A percentile compares a stretch with the other conserved stretches of the same genome.
Conservation (phyloP, 2,888 invertebrate genomes). For the Oscheius myriophilus region DNA sequence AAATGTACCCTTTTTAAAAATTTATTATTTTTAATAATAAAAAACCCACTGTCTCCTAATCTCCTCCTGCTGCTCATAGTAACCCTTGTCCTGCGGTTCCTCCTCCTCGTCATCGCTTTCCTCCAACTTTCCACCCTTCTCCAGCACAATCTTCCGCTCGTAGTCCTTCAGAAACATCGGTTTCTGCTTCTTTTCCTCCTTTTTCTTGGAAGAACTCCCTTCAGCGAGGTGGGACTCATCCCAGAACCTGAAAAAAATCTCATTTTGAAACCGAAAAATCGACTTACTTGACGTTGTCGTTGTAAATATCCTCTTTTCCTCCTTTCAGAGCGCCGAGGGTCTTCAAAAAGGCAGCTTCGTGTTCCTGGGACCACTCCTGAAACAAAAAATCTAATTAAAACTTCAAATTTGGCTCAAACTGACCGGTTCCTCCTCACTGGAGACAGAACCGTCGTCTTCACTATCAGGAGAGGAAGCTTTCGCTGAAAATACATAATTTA, state of each 20-base stretch:
- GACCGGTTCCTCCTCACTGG: constrained; percentile 29
- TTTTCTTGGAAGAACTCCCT: constrained; percentile 29
- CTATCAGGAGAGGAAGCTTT: not conserved
- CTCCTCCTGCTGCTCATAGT: constrained; percentile 75
- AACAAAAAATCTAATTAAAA: not conserved
- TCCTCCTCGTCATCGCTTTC: constrained; percentile 60
- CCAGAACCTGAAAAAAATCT: constrained; percentile 26
- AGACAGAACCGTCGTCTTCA: constrained; percentile 15
- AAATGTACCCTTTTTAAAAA: not conserved
- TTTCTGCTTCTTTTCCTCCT: constrained; percentile 74
- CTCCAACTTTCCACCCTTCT: constrained; percentile 76
- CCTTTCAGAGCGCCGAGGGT: constrained; percentile 86
- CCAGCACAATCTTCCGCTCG: constrained; percentile 81
- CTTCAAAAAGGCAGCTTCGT: constrained; percentile 87
- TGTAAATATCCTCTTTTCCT: constrained; percentile 87
- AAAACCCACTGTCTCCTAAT: constrained; percentile 78
- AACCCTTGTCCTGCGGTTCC: constrained; percentile 40
- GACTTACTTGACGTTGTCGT: constrained; percentile 75
- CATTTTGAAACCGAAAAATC: not conserved
- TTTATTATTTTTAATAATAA: not conserved
- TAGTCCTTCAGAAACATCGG: constrained; percentile 82
- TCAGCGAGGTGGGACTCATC: not conserved
- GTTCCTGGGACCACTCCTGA: constrained; percentile 77
- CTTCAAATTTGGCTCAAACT: not conserved
- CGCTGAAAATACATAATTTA: too few relatives aligned